A percentile compares a stretch with the other conserved stretches of the same genome.
phyloP scores from a whole-genome alignment of 2,888 invertebrate species.

The Parnassius orleans region DNA sequence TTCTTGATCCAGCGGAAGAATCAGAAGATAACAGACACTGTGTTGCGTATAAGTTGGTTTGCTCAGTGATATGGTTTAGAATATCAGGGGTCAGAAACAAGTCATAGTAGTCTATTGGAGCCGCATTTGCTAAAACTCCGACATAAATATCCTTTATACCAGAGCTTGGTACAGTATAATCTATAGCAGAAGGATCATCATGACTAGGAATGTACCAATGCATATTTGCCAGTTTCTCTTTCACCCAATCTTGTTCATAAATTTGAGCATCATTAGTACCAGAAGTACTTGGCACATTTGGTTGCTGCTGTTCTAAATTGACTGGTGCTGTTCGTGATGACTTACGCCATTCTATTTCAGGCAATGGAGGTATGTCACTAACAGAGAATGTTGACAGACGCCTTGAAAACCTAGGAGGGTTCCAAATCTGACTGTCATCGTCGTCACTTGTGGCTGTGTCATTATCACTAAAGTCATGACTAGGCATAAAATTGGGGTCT shows the following conservation, averaged over 20 bases:
- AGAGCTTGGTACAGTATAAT: slow-evolving; percentile 6
- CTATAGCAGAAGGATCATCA: too few species aligned
- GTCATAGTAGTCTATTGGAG: too few species aligned
- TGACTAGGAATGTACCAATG: slow-evolving; percentile 20
- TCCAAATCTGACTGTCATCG: slow-evolving; percentile 23
- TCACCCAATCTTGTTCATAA: neutral
- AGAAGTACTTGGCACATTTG: slow-evolving; percentile 25
- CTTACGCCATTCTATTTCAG: slow-evolving; percentile 18
- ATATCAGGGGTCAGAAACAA: slow-evolving; percentile 26
- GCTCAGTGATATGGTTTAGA: slow-evolving; percentile 22
- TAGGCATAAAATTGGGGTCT: too few species aligned
- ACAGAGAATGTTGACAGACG: slow-evolving; percentile 20
- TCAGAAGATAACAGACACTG: slow-evolving; percentile 23
- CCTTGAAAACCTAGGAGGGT: slow-evolving; percentile 15
- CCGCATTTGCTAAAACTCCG: too few species aligned
- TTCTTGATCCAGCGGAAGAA: slow-evolving; percentile 15
- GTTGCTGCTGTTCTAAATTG: slow-evolving; percentile 27
- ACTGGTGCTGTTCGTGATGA: slow-evolving; percentile 22
- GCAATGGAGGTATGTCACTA: slow-evolving; percentile 22
- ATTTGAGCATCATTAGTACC: slow-evolving; percentile 17
- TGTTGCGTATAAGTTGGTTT: slow-evolving; percentile 28
- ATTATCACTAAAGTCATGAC: slow-evolving; percentile 8
- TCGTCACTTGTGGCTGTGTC: slow-evolving; percentile 18
- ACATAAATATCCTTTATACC: too few species aligned
- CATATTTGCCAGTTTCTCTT: slow-evolving; percentile 27